Percentiles rank a stretch among this genome's conserved stretches.
Evolutionary conservation across 2,113 vertebrate species (phyloP).

Genomic region (Xiphophorus hellerii): DNA sequence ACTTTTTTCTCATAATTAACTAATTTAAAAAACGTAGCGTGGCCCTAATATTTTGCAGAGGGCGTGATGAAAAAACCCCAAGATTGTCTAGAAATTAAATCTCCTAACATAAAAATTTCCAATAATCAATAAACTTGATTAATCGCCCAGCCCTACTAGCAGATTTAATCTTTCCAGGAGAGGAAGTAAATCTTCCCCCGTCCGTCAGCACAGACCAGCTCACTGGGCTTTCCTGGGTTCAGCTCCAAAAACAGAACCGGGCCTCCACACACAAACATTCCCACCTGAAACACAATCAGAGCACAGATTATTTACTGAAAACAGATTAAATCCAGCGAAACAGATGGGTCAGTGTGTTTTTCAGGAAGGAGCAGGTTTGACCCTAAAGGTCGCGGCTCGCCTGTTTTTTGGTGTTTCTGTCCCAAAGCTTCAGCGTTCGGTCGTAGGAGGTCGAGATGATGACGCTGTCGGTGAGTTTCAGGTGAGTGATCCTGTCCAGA

Average conservation of each 20-base stretch:
- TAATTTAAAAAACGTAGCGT: no score
- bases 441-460: conserved; percentile 80
- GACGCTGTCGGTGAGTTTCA: conserved; percentile 66
- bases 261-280: conserved; percentile 76
- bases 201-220: conserved; percentile 74
- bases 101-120: no score
- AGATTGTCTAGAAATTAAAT: no score
- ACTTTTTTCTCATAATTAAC: no score
- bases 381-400: conserved; percentile 21
- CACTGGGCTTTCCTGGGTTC: conserved; percentile 60
- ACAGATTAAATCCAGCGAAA: background rate
- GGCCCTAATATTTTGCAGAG: no score
- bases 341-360: background rate
- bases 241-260: conserved; percentile 74
- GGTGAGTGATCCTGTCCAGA: conserved; percentile 71
- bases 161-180: conserved; percentile 68
- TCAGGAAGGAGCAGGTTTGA: background rate
- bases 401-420: conserved; percentile 79
- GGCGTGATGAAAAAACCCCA: no score
- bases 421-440: conserved; percentile 81
- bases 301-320: background rate
- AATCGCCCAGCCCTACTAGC: no score
- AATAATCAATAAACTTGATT: no score
- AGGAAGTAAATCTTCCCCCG: conserved; percentile 77
- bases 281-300: conserved; percentile 54